Conservation (phyloP, 2,888 invertebrate species). For the Eristalinus aeneus region DNA sequence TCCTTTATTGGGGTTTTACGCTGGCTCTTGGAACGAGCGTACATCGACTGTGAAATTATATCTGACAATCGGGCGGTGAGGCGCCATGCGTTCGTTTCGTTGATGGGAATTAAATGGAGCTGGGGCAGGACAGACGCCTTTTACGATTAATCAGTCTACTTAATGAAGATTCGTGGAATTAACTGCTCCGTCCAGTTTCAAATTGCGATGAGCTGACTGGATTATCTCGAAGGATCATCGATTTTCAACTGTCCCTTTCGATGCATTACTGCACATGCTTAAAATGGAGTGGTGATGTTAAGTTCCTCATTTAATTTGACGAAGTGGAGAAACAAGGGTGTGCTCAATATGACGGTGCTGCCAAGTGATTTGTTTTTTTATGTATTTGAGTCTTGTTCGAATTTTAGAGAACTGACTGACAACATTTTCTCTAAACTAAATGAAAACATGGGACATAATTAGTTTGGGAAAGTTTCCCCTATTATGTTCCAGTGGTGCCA, state of each 20-base stretch:
- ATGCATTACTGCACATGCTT: too few relatives aligned
- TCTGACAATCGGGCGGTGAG: background rate
- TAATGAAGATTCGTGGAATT: background rate
- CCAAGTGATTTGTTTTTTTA: too few relatives aligned
- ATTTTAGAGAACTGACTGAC: too few relatives aligned
- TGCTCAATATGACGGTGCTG: too few relatives aligned
- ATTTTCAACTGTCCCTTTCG: background rate
- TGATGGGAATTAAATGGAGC: background rate
- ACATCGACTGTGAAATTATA: background rate
- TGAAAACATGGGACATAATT: too few relatives aligned
- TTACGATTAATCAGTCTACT: background rate
- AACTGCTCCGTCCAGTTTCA: background rate
- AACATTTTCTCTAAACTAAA: too few relatives aligned
- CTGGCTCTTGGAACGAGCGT: background rate
- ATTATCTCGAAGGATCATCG: background rate
- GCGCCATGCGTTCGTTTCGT: background rate
- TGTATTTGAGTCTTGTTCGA: too few relatives aligned
- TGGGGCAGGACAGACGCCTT: background rate
- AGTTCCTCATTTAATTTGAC: too few relatives aligned
- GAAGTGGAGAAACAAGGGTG: too few relatives aligned
- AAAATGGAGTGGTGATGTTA: too few relatives aligned
- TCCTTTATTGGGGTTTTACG: slow-evolving; percentile 11
- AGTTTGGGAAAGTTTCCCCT: too few relatives aligned
- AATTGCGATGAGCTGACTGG: background rate
- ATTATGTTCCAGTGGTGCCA: too few relatives aligned